Evolutionary conservation across 2,113 vertebrate genomes (phyloP).

Genomic region (Carassius auratus): DNA sequence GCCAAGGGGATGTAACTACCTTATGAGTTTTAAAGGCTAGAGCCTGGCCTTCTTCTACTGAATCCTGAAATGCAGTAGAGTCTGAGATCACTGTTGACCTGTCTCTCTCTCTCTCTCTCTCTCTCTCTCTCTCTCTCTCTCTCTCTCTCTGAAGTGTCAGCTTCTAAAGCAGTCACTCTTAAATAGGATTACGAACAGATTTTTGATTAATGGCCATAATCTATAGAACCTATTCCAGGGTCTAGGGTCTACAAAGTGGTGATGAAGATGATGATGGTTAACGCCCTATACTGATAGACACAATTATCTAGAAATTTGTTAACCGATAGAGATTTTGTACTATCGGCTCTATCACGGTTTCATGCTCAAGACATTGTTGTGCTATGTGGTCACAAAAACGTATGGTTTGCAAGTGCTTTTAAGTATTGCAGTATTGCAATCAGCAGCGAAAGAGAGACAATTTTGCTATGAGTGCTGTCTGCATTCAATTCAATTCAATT

Average conservation of each 20-base stretch:
- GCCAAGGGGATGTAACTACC: background rate
- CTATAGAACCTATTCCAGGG: background rate
- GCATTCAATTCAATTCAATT: too few relatives aligned
- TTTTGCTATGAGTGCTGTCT: too few relatives aligned
- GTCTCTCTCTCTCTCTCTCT: background rate
- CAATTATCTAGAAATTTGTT: too few relatives aligned
- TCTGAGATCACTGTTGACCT: background rate
- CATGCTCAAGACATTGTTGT: too few relatives aligned
- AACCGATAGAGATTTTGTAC: too few relatives aligned
- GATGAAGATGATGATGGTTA: too few relatives aligned
- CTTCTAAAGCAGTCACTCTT: background rate
- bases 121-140: background rate
- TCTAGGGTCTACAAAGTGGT: background rate
- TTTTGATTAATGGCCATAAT: background rate
- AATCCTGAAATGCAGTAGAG: background rate
- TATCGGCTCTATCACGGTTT: too few relatives aligned
- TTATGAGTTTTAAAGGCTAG: constrained; percentile 6
- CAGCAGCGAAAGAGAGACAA: too few relatives aligned
- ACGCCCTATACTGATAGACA: too few relatives aligned
- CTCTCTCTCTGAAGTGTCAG: constrained; percentile 7
- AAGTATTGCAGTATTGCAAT: too few relatives aligned
- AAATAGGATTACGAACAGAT: background rate
- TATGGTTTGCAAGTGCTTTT: too few relatives aligned
- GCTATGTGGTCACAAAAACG: too few relatives aligned
- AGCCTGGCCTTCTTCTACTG: background rate